A percentile compares a stretch with the other conserved stretches of the same genome.
phyloP scores from a whole-genome alignment of 2,113 vertebrate genomes.

The Typhlomys cinereus region DNA sequence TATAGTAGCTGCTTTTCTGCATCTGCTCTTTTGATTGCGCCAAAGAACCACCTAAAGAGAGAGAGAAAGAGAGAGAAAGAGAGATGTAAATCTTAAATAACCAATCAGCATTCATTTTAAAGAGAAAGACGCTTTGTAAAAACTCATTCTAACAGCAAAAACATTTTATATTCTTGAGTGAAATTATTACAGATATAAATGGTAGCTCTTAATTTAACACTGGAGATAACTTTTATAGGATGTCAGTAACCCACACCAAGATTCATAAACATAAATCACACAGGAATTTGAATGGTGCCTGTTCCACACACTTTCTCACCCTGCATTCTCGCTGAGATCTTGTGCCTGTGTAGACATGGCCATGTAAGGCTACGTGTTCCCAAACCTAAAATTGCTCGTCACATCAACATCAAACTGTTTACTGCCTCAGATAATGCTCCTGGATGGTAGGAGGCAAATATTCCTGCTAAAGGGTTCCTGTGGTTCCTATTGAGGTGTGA shows the following conservation, averaged over 20 bases:
- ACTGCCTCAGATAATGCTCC: background rate
- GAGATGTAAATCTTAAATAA: slow-evolving; percentile 46
- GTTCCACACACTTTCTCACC: background rate
- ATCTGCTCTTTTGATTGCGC: slow-evolving; percentile 90
- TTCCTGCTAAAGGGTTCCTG: background rate
- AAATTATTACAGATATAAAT: background rate
- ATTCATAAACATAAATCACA: background rate
- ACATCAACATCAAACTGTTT: background rate
- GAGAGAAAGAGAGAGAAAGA: slow-evolving; percentile 64
- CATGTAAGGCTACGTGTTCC: background rate
- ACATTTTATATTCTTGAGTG: background rate
- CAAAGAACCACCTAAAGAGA: slow-evolving; percentile 94
- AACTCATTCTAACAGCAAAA: slow-evolving; percentile 13
- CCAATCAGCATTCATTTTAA: background rate
- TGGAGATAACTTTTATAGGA: slow-evolving; percentile 22
- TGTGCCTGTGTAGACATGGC: background rate
- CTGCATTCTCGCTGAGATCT: background rate
- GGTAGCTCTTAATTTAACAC: background rate
- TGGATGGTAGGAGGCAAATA: background rate
- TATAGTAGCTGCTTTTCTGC: slow-evolving; percentile 91
- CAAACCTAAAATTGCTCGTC: background rate
- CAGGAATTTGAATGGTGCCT: background rate
- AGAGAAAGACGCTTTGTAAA: slow-evolving; percentile 32
- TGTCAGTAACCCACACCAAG: background rate
- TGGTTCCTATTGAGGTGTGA: background rate